phyloP scores from a whole-genome alignment of 2,797 vertebrate species.

The Myotis myotis region DNA sequence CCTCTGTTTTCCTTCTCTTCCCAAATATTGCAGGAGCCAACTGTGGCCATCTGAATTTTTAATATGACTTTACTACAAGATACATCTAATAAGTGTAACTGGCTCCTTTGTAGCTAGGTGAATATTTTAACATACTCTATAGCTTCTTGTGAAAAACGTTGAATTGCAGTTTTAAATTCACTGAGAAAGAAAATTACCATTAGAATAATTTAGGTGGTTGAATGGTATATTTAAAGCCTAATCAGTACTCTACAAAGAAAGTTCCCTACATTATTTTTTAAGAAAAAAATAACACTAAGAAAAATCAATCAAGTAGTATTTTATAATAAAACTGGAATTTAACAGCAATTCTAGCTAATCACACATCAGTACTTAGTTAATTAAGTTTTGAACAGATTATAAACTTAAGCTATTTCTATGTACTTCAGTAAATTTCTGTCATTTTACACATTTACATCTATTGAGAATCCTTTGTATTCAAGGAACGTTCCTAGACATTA shows the following conservation, averaged over 20 bases:
- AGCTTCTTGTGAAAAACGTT: neutral
- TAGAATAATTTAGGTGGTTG: conserved; percentile 47
- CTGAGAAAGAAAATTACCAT: conserved; percentile 35
- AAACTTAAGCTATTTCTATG: conserved; percentile 58
- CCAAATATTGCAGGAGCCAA: neutral
- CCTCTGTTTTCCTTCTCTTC: neutral
- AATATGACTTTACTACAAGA: conserved; percentile 20
- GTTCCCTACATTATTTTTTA: neutral
- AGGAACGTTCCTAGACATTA: conserved; percentile 5
- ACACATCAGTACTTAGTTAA: conserved; percentile 67
- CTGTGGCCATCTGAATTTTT: conserved; percentile 2
- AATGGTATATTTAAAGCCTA: conserved; percentile 14
- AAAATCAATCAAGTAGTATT: conserved; percentile 55
- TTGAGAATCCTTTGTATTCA: conserved; percentile 57
- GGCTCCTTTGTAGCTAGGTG: neutral
- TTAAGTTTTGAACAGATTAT: conserved; percentile 62
- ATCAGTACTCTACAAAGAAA: conserved; percentile 26
- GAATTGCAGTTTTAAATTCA: conserved; percentile 31
- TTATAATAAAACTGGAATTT: conserved; percentile 65
- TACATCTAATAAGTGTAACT: neutral
- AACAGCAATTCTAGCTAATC: conserved; percentile 64
- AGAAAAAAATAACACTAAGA: neutral
- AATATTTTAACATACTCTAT: conserved; percentile 7
- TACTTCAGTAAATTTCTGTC: conserved; percentile 69
- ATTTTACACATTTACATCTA: conserved; percentile 63